Conservation (phyloP, 2,113 vertebrate genomes). For the Rostratula benghalensis region DNA sequence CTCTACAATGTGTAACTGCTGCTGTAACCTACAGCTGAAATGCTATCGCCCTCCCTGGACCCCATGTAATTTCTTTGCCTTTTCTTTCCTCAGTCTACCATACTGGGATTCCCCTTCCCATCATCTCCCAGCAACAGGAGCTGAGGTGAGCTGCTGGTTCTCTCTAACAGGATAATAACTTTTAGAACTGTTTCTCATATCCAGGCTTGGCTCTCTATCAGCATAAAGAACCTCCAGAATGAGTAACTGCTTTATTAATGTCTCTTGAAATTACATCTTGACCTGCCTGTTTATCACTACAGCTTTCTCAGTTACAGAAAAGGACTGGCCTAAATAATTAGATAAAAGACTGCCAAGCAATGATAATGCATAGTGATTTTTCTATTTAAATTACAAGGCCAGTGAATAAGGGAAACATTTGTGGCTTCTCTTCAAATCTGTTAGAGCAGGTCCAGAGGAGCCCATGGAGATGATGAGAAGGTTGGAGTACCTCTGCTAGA, state of each 20-base stretch:
- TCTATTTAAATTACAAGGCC: not conserved
- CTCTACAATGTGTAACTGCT: not conserved
- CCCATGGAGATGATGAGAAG: not conserved
- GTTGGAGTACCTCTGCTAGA: not conserved
- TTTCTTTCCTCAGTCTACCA: not conserved
- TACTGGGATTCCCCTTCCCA: not conserved
- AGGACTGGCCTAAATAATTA: not conserved
- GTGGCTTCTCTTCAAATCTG: not conserved
- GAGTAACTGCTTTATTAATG: not conserved
- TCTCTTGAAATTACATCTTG: not conserved
- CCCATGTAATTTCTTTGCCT: not conserved
- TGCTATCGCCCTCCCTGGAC: not conserved
- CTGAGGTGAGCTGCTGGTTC: not conserved
- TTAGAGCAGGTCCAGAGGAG: not conserved
- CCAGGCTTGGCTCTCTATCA: not conserved
- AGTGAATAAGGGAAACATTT: conserved; percentile 12
- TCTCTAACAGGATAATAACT: not conserved
- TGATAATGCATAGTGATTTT: not conserved
- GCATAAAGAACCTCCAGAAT: not conserved
- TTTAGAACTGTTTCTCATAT: not conserved
- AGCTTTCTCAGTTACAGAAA: not conserved
- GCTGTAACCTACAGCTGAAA: not conserved
- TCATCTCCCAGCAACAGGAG: rapidly evolving
- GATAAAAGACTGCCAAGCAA: not conserved
- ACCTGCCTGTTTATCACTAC: not conserved